phyloP scores from a whole-genome alignment of 2,113 vertebrate species.

The Sorex fumeus region DNA sequence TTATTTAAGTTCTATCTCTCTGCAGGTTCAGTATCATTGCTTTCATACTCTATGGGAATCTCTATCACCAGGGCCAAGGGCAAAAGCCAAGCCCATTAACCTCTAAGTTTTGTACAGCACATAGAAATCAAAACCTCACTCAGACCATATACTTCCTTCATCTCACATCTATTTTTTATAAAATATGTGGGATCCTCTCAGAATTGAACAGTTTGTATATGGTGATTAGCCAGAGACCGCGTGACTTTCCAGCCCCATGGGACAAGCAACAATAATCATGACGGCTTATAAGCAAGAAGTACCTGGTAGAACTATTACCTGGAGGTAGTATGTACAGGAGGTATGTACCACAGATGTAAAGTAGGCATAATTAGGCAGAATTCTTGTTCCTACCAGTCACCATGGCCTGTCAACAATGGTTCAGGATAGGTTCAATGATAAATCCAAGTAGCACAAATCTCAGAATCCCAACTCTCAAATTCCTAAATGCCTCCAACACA shows the following conservation, averaged over 20 bases:
- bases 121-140: neutral
- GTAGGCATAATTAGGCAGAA: neutral
- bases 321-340: neutral
- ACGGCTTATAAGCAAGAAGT: neutral
- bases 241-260: neutral
- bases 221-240: neutral
- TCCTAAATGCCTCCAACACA: neutral
- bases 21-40: too few species aligned
- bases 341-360: neutral
- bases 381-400: neutral
- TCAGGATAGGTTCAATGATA: slow-evolving; percentile 40
- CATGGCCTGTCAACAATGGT: neutral
- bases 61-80: too few species aligned
- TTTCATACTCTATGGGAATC: too few species aligned
- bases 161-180: neutral
- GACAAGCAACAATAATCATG: neutral
- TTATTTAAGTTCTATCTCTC: too few species aligned
- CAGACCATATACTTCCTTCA: neutral
- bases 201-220: neutral
- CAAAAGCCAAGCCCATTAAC: too few species aligned
- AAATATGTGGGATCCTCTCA: neutral
- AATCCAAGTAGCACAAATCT: neutral
- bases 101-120: neutral
- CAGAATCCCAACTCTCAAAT: slow-evolving; percentile 47
- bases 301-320: neutral